Conservation (phyloP, 1,140 invertebrate genomes). For the Drosophila teissieri region DNA sequence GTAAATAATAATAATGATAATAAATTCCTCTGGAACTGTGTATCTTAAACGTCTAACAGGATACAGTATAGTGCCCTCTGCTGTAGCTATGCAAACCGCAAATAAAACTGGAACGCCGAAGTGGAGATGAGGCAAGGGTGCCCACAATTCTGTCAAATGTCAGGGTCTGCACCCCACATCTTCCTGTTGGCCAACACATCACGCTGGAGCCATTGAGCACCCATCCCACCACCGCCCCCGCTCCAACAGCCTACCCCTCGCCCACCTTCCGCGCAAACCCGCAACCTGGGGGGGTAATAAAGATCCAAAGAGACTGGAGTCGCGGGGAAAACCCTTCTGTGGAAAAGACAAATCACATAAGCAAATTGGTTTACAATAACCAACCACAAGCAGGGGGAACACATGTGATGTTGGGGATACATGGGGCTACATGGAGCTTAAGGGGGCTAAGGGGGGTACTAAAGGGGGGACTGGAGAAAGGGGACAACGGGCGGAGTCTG, state of each 20-base stretch:
- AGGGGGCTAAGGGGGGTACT: not conserved
- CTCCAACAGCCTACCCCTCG: too few relatives aligned
- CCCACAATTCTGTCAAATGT: slow-evolving; percentile 42
- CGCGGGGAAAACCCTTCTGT: slow-evolving; percentile 26
- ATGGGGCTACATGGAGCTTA: not conserved
- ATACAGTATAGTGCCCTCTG: not conserved
- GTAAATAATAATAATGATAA: too few relatives aligned
- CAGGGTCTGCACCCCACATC: slow-evolving; percentile 38
- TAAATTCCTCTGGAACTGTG: too few relatives aligned
- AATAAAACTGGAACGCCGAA: slow-evolving; percentile 20
- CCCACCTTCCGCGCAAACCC: slow-evolving; percentile 9
- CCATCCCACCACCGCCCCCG: not conserved
- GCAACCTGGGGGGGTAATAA: slow-evolving; percentile 43
- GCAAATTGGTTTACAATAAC: slow-evolving; percentile 82
- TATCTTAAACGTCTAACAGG: too few relatives aligned
- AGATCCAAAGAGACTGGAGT: slow-evolving; percentile 30
- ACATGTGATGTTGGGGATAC: slow-evolving; percentile 5
- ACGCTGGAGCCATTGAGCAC: slow-evolving; percentile 23
- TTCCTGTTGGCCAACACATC: slow-evolving; percentile 32
- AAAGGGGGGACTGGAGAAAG: not conserved
- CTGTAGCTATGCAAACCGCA: slow-evolving; percentile 18
- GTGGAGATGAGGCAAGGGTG: slow-evolving; percentile 4
- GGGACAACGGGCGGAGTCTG: slow-evolving; percentile 19
- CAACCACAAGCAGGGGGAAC: slow-evolving; percentile 49
- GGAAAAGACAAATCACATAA: slow-evolving; percentile 75